Percentiles rank a stretch among this genome's conserved stretches.
Conservation (phyloP, 2,113 vertebrate species). For the Micromys minutus region DNA sequence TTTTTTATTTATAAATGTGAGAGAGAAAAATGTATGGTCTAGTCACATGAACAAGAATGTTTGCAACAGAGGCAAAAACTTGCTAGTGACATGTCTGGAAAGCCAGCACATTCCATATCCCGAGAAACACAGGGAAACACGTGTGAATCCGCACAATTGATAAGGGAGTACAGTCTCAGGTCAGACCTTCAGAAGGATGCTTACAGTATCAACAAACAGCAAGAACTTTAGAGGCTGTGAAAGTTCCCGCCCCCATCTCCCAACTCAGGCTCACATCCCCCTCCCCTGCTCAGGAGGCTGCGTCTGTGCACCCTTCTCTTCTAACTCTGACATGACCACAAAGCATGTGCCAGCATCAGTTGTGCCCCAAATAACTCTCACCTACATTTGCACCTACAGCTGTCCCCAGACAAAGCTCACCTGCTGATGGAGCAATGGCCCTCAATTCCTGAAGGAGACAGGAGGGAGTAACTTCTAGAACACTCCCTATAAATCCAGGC, state of each 20-base stretch:
- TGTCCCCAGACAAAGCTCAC: not conserved
- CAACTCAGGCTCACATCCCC: not conserved
- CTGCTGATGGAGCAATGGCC: not conserved
- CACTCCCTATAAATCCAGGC: not conserved
- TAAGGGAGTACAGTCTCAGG: not conserved
- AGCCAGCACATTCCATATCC: not conserved
- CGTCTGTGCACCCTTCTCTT: not conserved
- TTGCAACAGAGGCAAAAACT: slow-evolving; percentile 27
- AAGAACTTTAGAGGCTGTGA: not conserved
- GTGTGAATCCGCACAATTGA: not conserved
- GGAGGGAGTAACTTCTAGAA: not conserved
- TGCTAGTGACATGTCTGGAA: not conserved
- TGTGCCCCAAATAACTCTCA: not conserved
- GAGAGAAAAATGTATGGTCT: not conserved
- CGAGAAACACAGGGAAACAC: not conserved
- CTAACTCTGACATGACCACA: not conserved
- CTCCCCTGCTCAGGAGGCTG: not conserved
- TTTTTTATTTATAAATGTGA: slow-evolving; percentile 29
- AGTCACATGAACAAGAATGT: not conserved
- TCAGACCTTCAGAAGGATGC: not conserved
- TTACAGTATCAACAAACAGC: not conserved
- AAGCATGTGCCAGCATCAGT: not conserved
- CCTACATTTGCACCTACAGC: not conserved
- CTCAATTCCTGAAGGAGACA: not conserved
- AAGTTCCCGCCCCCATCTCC: not conserved